Percentiles rank a stretch among this genome's conserved stretches.
Evolutionary conservation across 2,797 vertebrate genomes (phyloP).

Genomic region (Melopsittacus undulatus): DNA sequence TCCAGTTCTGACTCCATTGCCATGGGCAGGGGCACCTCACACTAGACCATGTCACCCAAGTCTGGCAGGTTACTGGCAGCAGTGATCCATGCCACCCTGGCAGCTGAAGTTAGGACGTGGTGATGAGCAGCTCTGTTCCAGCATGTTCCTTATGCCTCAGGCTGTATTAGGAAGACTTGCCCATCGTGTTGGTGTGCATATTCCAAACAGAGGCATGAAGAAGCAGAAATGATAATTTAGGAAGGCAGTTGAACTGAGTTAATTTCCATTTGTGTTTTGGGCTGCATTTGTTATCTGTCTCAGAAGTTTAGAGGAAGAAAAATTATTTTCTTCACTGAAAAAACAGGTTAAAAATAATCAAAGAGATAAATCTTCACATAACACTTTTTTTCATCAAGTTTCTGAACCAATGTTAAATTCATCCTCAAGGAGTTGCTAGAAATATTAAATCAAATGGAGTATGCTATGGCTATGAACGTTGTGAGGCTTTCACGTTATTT

Average conservation of each 20-base stretch:
- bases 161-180: background rate
- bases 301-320: background rate
- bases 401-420: background rate
- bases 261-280: background rate
- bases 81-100: background rate
- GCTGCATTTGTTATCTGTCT: background rate
- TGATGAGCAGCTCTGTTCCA: background rate
- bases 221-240: background rate
- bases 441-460: background rate
- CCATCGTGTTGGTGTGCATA: fast-evolving
- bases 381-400: background rate
- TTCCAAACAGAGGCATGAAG: background rate
- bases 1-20: background rate
- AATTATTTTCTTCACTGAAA: background rate
- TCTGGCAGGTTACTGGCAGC: background rate
- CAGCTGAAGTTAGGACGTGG: background rate
- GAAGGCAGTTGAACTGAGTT: background rate
- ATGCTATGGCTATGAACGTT: background rate
- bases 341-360: background rate
- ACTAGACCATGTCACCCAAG: background rate
- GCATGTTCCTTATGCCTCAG: background rate
- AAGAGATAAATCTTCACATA: background rate
- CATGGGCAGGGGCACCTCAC: background rate
- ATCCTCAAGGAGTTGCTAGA: background rate
- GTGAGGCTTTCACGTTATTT: background rate